Percentiles rank a stretch among this genome's conserved stretches.
Evolutionary conservation across 2,797 vertebrate genomes (phyloP).

Genomic region (Clamator glandarius): DNA sequence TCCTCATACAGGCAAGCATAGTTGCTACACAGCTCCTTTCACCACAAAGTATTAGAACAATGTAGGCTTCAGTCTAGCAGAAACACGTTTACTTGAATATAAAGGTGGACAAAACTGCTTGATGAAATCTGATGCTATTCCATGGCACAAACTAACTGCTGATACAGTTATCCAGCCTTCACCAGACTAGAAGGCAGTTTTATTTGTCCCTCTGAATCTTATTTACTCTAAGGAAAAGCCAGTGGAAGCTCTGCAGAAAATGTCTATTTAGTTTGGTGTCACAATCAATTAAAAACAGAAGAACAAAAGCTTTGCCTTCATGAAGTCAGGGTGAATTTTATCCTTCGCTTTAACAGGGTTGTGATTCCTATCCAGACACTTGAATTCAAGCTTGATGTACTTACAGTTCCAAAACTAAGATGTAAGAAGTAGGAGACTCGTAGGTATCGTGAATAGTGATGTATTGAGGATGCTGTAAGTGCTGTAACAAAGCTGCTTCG

Average conservation of each 20-base stretch:
- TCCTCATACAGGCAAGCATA: neutral
- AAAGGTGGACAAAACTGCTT: neutral
- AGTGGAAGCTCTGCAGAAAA: neutral
- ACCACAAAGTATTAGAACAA: neutral
- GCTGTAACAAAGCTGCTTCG: slow-evolving; percentile 89
- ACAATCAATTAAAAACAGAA: neutral
- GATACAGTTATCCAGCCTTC: neutral
- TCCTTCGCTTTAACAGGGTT: neutral
- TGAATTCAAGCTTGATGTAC: slow-evolving; percentile 43
- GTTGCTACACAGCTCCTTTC: neutral
- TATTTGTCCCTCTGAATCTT: neutral
- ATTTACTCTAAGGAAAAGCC: neutral
- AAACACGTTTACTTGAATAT: neutral
- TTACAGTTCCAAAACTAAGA: slow-evolving; percentile 94
- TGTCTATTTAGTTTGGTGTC: neutral
- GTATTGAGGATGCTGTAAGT: slow-evolving; percentile 92
- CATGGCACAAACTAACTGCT: neutral
- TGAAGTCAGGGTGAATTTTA: neutral
- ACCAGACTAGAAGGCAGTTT: neutral
- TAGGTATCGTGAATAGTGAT: slow-evolving; percentile 91
- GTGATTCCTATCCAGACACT: neutral
- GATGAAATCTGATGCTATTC: neutral
- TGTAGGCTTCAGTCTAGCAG: neutral
- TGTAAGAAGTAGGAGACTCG: slow-evolving; percentile 88
- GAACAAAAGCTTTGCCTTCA: neutral